Evolutionary conservation across 2,113 vertebrate genomes (phyloP).

Genomic region (Mixornis gularis): DNA sequence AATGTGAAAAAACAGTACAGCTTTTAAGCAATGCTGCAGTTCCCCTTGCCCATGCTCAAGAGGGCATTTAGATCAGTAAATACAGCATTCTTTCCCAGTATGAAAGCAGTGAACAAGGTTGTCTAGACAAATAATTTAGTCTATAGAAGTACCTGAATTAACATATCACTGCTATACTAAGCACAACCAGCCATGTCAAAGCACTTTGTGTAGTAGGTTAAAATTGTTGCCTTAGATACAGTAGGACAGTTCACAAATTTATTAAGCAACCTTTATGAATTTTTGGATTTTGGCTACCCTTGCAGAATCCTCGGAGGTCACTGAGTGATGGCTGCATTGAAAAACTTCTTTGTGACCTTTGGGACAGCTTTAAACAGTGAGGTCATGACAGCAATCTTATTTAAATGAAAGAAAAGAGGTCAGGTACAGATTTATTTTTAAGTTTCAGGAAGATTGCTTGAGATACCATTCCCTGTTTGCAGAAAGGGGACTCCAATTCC

Average conservation of each 20-base stretch:
- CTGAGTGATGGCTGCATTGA: neutral
- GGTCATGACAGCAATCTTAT: neutral
- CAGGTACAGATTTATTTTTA: neutral
- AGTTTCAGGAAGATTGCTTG: neutral
- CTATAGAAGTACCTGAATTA: slow-evolving; percentile 14
- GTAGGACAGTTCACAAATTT: slow-evolving; percentile 11
- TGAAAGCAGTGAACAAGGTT: slow-evolving; percentile 24
- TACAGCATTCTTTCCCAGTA: slow-evolving; percentile 1
- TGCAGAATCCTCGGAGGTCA: neutral
- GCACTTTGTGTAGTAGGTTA: neutral
- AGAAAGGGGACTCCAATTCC: neutral
- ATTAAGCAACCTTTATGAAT: slow-evolving; percentile 22
- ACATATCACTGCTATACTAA: slow-evolving; percentile 6
- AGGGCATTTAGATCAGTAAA: slow-evolving; percentile 28
- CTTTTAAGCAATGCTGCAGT: slow-evolving; percentile 2
- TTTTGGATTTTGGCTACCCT: slow-evolving; percentile 13
- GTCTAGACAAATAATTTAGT: slow-evolving; percentile 43
- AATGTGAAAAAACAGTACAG: neutral
- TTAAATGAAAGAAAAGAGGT: neutral
- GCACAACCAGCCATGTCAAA: neutral
- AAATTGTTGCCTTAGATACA: neutral
- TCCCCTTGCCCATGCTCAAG: neutral
- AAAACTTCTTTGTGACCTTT: neutral
- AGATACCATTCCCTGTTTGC: neutral
- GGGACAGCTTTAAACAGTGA: neutral